These are phyloP conservation scores for Istiophorus platypterus DNA, from an alignment of 2,113 vertebrate genomes.

Conservation along the genomic window DNA sequence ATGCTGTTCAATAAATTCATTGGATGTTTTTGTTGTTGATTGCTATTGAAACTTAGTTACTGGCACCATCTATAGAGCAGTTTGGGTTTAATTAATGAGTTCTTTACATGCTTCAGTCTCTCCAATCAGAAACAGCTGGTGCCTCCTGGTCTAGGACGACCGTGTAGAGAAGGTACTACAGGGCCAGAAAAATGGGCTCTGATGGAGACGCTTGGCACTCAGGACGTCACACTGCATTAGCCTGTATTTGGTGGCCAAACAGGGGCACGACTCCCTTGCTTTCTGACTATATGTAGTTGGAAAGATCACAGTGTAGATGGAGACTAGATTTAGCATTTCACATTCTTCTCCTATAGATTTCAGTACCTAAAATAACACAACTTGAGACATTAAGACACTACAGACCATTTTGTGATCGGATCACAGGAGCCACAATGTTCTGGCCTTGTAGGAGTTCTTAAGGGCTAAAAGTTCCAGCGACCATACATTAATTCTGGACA, in stretches of 20 bases:
- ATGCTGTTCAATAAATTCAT: background rate
- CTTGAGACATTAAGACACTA: background rate
- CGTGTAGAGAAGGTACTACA: background rate
- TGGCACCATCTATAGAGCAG: background rate
- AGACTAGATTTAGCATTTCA: background rate
- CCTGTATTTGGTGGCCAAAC: constrained; percentile 21
- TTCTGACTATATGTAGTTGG: constrained; percentile 10
- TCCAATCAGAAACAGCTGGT: constrained; percentile 1
- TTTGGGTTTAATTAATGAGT: background rate
- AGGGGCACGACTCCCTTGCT: background rate
- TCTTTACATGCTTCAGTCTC: constrained; percentile 1
- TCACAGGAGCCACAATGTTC: no score
- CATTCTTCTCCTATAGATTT: background rate
- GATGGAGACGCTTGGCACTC: background rate
- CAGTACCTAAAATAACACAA: background rate
- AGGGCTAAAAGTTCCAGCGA: background rate
- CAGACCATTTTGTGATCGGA: no score
- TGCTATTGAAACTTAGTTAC: background rate
- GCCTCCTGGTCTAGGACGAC: background rate
- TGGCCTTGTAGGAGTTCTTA: no score
- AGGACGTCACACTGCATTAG: constrained; percentile 8
- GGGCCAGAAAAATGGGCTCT: background rate
- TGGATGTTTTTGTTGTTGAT: background rate
- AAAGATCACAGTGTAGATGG: background rate
- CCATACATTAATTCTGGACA: background rate